Conservation (phyloP, 2,113 vertebrate genomes). For the Alligator sinensis region DNA sequence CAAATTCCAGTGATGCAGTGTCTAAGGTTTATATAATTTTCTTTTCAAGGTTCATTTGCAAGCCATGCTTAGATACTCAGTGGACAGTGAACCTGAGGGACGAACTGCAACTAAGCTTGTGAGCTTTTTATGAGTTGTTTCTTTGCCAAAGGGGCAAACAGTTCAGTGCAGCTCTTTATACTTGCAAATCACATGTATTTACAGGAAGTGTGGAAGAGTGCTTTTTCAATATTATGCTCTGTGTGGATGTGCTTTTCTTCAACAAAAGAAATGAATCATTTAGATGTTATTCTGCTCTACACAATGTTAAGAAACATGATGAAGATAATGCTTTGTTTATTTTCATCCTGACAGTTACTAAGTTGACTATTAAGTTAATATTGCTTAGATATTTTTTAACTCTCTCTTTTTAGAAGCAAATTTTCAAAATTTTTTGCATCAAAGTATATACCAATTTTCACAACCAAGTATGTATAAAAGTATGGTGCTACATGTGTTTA, state of each 20-base stretch:
- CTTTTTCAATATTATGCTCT: conserved; percentile 8
- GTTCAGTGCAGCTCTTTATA: conserved; percentile 17
- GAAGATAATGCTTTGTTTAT: background rate
- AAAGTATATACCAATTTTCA: background rate
- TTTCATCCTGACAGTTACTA: background rate
- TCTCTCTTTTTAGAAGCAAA: background rate
- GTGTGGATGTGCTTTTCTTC: background rate
- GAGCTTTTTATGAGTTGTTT: conserved; percentile 2
- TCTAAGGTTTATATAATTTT: background rate
- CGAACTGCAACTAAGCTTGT: background rate
- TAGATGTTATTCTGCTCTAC: background rate
- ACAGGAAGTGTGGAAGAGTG: conserved; percentile 33
- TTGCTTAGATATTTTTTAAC: background rate
- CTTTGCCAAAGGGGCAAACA: conserved; percentile 2
- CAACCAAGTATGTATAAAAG: background rate
- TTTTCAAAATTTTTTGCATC: background rate
- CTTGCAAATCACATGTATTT: conserved; percentile 21
- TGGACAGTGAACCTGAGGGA: background rate
- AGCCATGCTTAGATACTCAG: background rate
- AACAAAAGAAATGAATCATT: conserved; percentile 17
- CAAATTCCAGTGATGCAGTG: background rate
- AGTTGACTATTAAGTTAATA: no score
- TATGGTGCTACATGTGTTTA: background rate
- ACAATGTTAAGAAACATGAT: background rate
- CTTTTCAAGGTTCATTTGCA: conserved; percentile 30